Evolutionary conservation across 2,888 invertebrate species (phyloP).

Genomic region (Frankliniella fusca): DNA sequence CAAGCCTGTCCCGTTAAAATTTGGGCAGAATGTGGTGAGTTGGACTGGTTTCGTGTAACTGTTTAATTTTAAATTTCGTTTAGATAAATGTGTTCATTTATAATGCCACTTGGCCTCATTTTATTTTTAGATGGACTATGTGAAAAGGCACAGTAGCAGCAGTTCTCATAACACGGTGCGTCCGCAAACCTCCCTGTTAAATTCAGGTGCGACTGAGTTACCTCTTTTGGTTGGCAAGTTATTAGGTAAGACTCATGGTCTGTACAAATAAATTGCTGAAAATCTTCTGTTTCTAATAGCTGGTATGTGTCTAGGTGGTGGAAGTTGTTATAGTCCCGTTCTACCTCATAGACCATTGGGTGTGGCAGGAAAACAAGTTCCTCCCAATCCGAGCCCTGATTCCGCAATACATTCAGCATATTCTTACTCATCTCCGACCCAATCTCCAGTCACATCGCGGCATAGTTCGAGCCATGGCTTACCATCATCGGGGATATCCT

Average conservation of each 20-base stretch:
- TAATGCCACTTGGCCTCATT: background rate
- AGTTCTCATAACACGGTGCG: background rate
- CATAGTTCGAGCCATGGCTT: conserved; percentile 56
- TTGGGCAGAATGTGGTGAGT: conserved; percentile 30
- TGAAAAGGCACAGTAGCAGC: background rate
- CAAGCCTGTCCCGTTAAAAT: conserved; percentile 40
- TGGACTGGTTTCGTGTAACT: background rate
- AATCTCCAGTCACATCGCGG: conserved; percentile 78
- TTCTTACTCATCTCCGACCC: conserved; percentile 73
- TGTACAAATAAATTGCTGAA: background rate
- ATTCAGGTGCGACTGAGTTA: conserved; percentile 47
- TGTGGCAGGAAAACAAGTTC: conserved; percentile 47
- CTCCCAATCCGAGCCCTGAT: conserved; percentile 80
- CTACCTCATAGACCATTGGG: conserved; percentile 46
- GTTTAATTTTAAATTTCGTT: background rate
- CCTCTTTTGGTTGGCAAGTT: conserved; percentile 57
- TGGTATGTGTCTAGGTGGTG: conserved; percentile 38
- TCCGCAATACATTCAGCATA: conserved; percentile 87
- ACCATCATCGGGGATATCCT: conserved; percentile 50
- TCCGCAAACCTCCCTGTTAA: background rate
- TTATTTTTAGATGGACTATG: conserved; percentile 2
- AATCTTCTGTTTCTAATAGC: background rate
- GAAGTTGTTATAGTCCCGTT: conserved; percentile 56
- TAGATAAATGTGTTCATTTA: background rate
- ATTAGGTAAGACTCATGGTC: conserved; percentile 47